Evolutionary conservation across 2,888 invertebrate genomes (phyloP).

Genomic region (Chrysolina americana): DNA sequence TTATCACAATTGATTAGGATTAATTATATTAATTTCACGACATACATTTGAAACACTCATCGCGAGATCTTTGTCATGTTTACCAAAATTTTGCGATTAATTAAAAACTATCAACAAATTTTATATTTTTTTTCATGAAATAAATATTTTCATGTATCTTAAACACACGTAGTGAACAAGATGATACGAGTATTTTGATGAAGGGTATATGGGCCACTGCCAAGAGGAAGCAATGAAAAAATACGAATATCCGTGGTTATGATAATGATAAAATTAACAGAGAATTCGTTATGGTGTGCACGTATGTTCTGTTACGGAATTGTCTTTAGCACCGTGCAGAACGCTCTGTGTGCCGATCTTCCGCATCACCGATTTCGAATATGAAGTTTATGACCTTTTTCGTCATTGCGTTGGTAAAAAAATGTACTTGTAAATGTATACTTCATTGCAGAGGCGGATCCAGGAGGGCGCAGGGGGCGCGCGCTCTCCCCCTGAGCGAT

Average conservation of each 20-base stretch:
- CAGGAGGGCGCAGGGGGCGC: no score
- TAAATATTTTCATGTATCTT: background rate
- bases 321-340: slow-evolving; percentile 31
- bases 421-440: no score
- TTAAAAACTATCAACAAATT: background rate
- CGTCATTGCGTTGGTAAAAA: no score
- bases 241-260: background rate
- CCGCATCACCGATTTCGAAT: slow-evolving; percentile 26
- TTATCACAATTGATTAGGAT: no score
- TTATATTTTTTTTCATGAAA: background rate
- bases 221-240: slow-evolving; percentile 26
- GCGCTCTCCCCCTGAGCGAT: no score
- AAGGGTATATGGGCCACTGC: background rate
- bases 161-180: background rate
- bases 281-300: slow-evolving; percentile 37
- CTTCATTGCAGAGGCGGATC: no score
- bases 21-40: no score
- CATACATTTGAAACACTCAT: no score
- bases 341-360: slow-evolving; percentile 39
- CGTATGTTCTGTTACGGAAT: slow-evolving; percentile 40
- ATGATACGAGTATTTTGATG: background rate
- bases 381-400: background rate
- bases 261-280: slow-evolving; percentile 43
- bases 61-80: no score
- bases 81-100: no score